Conservation (phyloP, 2,888 invertebrate species). For the Lacanobia oleracea region DNA sequence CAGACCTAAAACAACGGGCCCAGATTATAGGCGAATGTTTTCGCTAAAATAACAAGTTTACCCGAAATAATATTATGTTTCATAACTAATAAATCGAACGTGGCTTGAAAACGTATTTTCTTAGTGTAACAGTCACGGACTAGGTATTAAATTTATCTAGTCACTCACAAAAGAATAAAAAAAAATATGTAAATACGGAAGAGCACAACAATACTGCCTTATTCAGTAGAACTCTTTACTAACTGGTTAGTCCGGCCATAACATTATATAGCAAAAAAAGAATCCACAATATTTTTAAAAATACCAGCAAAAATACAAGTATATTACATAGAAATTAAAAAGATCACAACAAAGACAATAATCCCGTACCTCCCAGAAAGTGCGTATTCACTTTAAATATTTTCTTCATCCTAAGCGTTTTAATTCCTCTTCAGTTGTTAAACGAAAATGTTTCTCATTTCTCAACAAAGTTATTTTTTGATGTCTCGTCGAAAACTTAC, state of each 20-base stretch:
- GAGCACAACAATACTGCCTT: background rate
- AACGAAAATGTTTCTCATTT: constrained; percentile 16
- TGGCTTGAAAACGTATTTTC: constrained; percentile 30
- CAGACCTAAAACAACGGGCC: constrained; percentile 55
- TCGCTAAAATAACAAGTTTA: constrained; percentile 56
- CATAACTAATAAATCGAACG: constrained; percentile 44
- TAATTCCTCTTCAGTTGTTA: constrained; percentile 3
- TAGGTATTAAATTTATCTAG: background rate
- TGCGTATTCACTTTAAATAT: background rate
- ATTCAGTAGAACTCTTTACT: background rate
- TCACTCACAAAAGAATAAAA: background rate
- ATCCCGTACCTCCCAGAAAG: background rate
- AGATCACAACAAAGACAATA: background rate
- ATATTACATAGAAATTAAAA: too few species aligned
- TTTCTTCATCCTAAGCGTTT: background rate
- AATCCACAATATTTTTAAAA: too few species aligned
- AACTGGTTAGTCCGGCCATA: background rate
- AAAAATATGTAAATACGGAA: background rate
- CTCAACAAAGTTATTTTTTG: constrained; percentile 31
- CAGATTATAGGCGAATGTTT: constrained; percentile 63
- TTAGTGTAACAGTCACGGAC: background rate
- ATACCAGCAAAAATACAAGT: too few species aligned
- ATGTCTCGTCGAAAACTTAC: constrained; percentile 23
- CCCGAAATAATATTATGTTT: constrained; percentile 54
- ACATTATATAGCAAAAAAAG: too few species aligned